These are phyloP conservation scores for Chironomus tentans DNA, from an alignment of 2,888 invertebrate species.

Conservation along the genomic window DNA sequence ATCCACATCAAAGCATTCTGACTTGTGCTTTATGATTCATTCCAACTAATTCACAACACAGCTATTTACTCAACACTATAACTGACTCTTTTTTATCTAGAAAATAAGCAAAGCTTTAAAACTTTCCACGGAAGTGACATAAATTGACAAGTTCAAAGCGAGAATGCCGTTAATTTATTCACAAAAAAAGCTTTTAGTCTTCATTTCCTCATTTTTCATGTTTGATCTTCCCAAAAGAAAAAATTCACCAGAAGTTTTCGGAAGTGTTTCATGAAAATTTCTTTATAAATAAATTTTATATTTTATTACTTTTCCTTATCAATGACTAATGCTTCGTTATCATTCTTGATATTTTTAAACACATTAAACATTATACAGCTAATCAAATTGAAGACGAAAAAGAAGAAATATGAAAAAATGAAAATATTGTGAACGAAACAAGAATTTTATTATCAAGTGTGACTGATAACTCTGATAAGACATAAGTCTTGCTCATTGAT, in stretches of 20 bases:
- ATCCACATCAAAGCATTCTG: too few species aligned
- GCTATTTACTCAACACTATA: too few species aligned
- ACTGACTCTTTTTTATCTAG: too few species aligned
- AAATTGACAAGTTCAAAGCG: too few species aligned
- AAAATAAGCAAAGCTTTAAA: neutral
- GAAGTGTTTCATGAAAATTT: neutral
- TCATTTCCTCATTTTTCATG: neutral
- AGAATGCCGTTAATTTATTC: too few species aligned
- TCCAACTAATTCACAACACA: too few species aligned
- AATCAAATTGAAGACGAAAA: too few species aligned
- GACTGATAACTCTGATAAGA: neutral
- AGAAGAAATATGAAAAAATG: too few species aligned
- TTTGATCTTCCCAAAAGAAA: neutral
- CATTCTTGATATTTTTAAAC: neutral
- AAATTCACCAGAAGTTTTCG: neutral
- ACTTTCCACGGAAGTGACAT: neutral
- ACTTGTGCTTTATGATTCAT: too few species aligned
- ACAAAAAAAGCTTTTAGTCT: too few species aligned
- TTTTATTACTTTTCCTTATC: neutral
- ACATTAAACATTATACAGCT: neutral
- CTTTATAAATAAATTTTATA: neutral
- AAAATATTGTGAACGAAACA: neutral
- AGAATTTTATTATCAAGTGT: slow-evolving; percentile 4
- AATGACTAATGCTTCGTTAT: neutral
- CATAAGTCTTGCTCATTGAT: neutral